These are phyloP conservation scores for Sciurus niger DNA, from an alignment of 2,113 vertebrate genomes.

Conservation along the genomic window DNA sequence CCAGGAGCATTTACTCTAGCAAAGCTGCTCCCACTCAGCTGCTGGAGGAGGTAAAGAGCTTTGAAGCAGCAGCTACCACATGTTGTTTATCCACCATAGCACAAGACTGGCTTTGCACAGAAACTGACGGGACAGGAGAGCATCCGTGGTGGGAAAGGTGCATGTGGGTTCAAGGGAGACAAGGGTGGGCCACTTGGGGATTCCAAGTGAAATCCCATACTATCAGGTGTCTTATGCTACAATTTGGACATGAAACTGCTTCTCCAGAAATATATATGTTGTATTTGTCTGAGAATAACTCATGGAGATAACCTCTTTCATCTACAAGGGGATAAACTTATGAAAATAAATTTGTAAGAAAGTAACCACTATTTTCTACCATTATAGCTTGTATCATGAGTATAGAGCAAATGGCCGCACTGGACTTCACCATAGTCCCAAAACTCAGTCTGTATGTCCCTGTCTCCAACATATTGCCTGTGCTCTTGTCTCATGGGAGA, in stretches of 20 bases:
- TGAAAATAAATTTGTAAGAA: not conserved
- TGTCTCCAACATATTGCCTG: not conserved
- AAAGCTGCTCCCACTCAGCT: not conserved
- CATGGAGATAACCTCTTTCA: slow-evolving; percentile 43
- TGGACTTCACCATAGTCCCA: not conserved
- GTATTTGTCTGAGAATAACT: slow-evolving; percentile 51
- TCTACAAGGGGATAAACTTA: slow-evolving; percentile 20
- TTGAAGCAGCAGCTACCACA: not conserved
- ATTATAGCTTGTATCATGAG: not conserved
- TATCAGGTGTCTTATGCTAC: not conserved
- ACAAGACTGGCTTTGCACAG: not conserved
- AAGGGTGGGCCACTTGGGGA: not conserved
- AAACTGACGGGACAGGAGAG: not conserved
- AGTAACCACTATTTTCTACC: not conserved
- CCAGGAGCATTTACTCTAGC: not conserved
- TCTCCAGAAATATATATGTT: slow-evolving; percentile 2
- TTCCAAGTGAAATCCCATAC: not conserved
- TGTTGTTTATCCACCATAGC: not conserved
- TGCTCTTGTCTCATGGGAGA: not conserved
- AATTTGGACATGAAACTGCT: slow-evolving; percentile 36
- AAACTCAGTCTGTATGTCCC: not conserved
- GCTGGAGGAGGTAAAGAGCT: not conserved
- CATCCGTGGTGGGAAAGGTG: not conserved
- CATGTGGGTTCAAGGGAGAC: not conserved
- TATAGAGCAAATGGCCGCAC: too few relatives aligned